Evolutionary conservation across 2,797 vertebrate genomes (phyloP), one percentile per base, ranked within the genome.

Genomic region (Acridotheres tristis): DNA sequence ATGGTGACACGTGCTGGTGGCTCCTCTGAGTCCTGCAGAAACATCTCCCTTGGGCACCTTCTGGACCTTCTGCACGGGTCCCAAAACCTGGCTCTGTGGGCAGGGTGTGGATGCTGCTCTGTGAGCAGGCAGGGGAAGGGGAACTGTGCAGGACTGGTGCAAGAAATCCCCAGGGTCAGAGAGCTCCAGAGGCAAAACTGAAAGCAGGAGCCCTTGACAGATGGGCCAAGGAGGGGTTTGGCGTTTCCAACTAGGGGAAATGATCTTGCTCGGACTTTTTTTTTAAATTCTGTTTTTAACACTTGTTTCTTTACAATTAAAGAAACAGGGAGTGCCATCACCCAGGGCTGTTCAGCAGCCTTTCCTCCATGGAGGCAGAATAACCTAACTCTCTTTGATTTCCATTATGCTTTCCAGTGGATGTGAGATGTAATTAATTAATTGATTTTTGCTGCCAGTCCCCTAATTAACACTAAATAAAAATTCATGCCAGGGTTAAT

Each of bases 381-480:
- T 82, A 90, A 94, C 90, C 88, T 79, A 85, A 54, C 57, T 73
- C 42, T 59, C 88, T 96, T 97, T 94, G 93, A 95, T 96, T 96
- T 94, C 91, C 80, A 78, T 89, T 87, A 85, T 32, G 45, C 68
- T 95, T 96, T 96, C 86, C 79, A 94, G 86, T 86, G 74, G 88
- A 93, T 94, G 75, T 43, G 92, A 90, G 93, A 85, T 95, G 91
- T 96, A 95, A 97, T 97, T 96, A 96, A 97, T 96, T 95, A 95
- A 97, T 96, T 97, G 94, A 96, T 96, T 96, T 65, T 94, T 91
- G 34, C 82, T 95, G 91, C 88, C 86, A 94, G 94, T 89, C 68
- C 51, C 79, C 90, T 97, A 96, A 97, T 97, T 96, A 97, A 92
- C 93, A 95, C 91, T 94, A 95, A 93, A 96, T 95, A 95, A 96